Conservation (phyloP, 2,113 vertebrate species). For the Sporophila hypoxantha region DNA sequence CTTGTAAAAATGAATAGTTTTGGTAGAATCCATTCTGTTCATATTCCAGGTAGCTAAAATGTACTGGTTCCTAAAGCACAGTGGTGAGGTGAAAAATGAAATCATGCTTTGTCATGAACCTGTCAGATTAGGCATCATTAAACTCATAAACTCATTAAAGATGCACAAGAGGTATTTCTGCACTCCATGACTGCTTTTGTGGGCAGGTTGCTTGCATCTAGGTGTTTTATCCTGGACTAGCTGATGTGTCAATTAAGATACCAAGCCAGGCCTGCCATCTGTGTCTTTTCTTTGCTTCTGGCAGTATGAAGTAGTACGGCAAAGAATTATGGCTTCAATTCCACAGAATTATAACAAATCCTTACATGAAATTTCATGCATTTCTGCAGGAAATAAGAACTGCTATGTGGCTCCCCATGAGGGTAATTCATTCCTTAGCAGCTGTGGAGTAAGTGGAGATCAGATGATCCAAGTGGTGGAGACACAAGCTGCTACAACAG, state of each 20-base stretch:
- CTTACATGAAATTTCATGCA: background rate
- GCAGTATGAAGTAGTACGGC: background rate
- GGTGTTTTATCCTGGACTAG: background rate
- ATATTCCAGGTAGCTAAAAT: background rate
- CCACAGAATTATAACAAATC: background rate
- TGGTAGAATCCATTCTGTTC: background rate
- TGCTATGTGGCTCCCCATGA: background rate
- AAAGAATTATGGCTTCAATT: background rate
- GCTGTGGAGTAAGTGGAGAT: background rate
- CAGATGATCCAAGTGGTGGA: background rate
- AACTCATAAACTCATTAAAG: background rate
- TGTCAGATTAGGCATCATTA: background rate
- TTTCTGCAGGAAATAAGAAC: background rate
- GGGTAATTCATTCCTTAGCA: background rate
- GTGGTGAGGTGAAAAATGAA: background rate
- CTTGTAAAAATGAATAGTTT: background rate
- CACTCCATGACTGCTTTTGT: background rate
- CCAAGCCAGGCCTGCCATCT: background rate
- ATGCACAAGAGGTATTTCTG: background rate
- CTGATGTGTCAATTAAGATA: background rate
- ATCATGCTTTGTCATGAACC: background rate
- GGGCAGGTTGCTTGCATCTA: background rate
- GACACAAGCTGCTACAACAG: background rate
- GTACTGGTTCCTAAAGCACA: background rate
- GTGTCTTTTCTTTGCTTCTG: background rate